Evolutionary conservation across 2,113 vertebrate species (phyloP), one percentile per base, ranked within the genome.

Genomic region (Strix aluco): DNA sequence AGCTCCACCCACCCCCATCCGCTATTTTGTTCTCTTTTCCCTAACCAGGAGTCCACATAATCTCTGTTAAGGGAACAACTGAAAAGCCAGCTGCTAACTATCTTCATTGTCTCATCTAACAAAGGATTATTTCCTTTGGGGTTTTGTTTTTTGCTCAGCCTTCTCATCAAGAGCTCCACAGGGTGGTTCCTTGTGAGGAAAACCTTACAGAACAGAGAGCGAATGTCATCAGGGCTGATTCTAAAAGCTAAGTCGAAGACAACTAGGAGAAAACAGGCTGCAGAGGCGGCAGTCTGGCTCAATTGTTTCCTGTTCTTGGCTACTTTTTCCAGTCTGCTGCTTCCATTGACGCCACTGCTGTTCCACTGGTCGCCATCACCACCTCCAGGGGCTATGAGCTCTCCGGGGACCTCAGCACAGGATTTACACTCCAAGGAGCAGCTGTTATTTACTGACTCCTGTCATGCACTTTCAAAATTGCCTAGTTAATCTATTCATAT

Each of bases 81-180:
- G n/a, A 74, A 75, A 89, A 91, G n/a, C 32, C 46, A 78, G 36
- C 46, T 81, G 55, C 25, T 74, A 51, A 11, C 0, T 47, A 84
- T 19, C 67, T 81, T 89, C 30, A 61, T 84, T 86, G 63, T 89
- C 72, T 81, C 63, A n/a, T 22, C 36, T 84, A 86, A 95, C 29
- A 83, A 86, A 94, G 80, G 29, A 38, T 36, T 57, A 66, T 38
- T 93, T 90, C 57, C 73, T 86, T 46, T 25, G 21, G 55, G 63
- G 54, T 30, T 81, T 86, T 84, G 40, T 27, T 92, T 71, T 90
- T 34, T 30, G 9, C 30, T 61, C 54, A 61, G 49, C 17, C 71
- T 73, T 61, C 44, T 70, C 17, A 72, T 44, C 4, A 2, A 0
- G 0, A 0, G 0, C 22, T 91, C 61, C 8, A 11, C 12, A 59